Evolutionary conservation across 2,797 vertebrate genomes (phyloP).

Genomic region (Cetoscarus ocellatus): DNA sequence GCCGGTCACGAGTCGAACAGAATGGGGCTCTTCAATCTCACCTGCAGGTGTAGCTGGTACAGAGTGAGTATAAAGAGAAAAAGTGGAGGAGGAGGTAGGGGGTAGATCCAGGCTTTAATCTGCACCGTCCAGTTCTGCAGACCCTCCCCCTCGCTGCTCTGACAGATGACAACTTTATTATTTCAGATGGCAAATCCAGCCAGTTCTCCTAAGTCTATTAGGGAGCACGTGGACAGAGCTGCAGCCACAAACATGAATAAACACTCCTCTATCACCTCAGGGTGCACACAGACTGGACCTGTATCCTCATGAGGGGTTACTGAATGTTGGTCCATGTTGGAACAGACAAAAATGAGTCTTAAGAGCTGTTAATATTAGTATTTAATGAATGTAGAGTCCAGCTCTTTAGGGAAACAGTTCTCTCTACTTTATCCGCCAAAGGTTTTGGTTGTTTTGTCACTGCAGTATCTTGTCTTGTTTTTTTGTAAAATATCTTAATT

Average conservation of each 20-base stretch:
- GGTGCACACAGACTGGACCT: conserved; percentile 2
- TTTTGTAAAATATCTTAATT: no score
- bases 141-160: conserved; percentile 66
- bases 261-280: conserved; percentile 47
- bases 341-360: conserved; percentile 10
- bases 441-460: no score
- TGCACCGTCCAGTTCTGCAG: conserved; percentile 57
- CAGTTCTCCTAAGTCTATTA: conserved; percentile 64
- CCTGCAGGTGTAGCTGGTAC: conserved; percentile 49
- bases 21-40: conserved; percentile 65
- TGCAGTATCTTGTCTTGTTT: no score
- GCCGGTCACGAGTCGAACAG: conserved; percentile 64
- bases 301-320: background rate
- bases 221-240: conserved; percentile 54
- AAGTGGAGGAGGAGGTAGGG: conserved; percentile 40
- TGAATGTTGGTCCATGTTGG: background rate
- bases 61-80: conserved; percentile 44
- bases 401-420: no score
- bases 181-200: conserved; percentile 82
- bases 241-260: conserved; percentile 67
- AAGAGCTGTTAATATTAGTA: background rate
- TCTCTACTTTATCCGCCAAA: no score
- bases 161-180: conserved; percentile 88
- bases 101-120: conserved; percentile 79
- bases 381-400: no score